phyloP scores from a whole-genome alignment of 2,888 invertebrate genomes.

The Diarsia mendica region DNA sequence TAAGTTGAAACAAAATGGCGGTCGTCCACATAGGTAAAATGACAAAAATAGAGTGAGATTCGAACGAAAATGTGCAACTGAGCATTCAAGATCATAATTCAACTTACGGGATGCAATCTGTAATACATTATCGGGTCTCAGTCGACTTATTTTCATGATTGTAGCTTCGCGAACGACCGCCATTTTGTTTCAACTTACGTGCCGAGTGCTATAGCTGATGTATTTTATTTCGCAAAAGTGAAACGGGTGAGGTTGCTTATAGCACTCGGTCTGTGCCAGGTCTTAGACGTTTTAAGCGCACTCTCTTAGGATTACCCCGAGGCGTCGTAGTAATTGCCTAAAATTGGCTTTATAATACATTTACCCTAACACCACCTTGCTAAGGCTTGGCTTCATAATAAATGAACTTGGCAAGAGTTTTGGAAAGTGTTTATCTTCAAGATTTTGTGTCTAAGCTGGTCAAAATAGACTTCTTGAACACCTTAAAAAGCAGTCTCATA shows the following conservation, averaged over 20 bases:
- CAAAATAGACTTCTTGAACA: neutral
- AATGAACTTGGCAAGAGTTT: slow-evolving; percentile 41
- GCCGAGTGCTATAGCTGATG: too few relatives aligned
- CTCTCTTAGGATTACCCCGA: slow-evolving; percentile 59
- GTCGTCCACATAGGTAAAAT: too few relatives aligned
- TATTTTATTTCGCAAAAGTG: neutral
- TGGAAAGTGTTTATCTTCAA: slow-evolving; percentile 5
- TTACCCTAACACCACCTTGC: slow-evolving; percentile 50
- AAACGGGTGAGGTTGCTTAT: neutral
- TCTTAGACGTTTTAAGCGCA: slow-evolving; percentile 55
- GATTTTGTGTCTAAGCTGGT: neutral
- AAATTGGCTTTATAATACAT: slow-evolving; percentile 69
- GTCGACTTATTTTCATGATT: too few relatives aligned
- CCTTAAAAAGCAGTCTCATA: too few relatives aligned
- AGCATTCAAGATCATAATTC: too few relatives aligned
- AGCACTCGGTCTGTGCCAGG: slow-evolving; percentile 17
- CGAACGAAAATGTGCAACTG: too few relatives aligned
- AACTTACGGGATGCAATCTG: too few relatives aligned
- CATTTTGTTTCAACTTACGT: too few relatives aligned
- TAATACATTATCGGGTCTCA: too few relatives aligned
- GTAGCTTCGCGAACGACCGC: too few relatives aligned
- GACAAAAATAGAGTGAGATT: too few relatives aligned
- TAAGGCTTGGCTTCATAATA: slow-evolving; percentile 42
- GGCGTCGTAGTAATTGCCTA: slow-evolving; percentile 59
- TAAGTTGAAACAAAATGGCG: too few relatives aligned